Conservation (phyloP, 2,113 vertebrate genomes). For the Paradoxurus hermaphroditus region DNA sequence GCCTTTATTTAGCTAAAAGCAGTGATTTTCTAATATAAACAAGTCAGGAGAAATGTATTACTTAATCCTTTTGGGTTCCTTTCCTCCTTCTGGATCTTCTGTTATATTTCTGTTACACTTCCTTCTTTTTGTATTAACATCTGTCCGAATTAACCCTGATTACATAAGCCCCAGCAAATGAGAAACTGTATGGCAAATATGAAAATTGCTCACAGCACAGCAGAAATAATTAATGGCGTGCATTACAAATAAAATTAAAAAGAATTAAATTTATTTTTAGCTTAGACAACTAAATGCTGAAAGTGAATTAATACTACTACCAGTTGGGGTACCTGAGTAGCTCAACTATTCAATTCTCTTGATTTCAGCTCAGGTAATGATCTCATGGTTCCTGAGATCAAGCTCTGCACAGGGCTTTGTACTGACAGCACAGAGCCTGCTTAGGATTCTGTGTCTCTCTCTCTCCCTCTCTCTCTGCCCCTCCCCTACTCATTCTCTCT, state of each 20-base stretch:
- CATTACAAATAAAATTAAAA: background rate
- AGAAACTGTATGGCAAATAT: background rate
- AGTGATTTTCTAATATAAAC: slow-evolving; percentile 21
- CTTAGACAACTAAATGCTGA: background rate
- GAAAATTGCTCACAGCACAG: background rate
- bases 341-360: too few relatives aligned
- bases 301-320: background rate
- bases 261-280: slow-evolving; percentile 40
- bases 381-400: too few relatives aligned
- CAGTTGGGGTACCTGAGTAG: background rate
- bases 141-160: background rate
- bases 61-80: background rate
- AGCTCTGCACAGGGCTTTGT: too few relatives aligned
- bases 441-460: too few relatives aligned
- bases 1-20: background rate
- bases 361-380: too few relatives aligned
- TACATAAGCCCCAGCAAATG: background rate
- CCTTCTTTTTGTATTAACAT: background rate
- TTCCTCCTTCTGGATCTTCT: background rate
- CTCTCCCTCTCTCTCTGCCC: too few relatives aligned
- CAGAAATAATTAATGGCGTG: background rate
- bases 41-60: background rate
- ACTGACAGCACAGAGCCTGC: too few relatives aligned
- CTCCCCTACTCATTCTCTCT: too few relatives aligned
- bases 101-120: background rate